Conservation (phyloP, 2,797 vertebrate species). For the Chlorospingus semifuscus region DNA sequence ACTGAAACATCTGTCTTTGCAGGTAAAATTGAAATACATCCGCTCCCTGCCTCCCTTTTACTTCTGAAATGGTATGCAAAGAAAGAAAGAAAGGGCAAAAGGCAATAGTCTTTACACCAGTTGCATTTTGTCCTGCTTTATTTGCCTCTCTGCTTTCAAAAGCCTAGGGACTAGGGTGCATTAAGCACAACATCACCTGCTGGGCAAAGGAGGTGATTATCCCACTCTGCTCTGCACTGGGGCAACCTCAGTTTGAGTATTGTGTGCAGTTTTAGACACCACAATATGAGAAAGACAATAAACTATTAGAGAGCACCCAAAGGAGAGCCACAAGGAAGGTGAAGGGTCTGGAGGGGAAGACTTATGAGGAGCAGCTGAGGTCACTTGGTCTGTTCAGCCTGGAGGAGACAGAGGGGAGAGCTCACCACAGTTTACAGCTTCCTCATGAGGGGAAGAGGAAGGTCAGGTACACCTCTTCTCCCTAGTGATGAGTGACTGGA, state of each 20-base stretch:
- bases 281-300: not conserved
- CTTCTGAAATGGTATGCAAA: not conserved
- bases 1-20: not conserved
- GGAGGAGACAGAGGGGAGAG: not conserved
- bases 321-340: not conserved
- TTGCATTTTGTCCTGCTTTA: not conserved
- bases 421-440: not conserved
- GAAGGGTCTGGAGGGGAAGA: not conserved
- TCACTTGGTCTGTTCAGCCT: not conserved
- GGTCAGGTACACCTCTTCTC: not conserved
- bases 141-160: not conserved
- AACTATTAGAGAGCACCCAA: not conserved
- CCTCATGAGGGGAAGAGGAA: not conserved
- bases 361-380: not conserved
- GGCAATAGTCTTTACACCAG: not conserved
- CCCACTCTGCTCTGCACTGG: not conserved
- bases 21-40: not conserved
- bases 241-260: fast-evolving
- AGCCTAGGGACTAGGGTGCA: not conserved
- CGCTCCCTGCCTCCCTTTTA: not conserved
- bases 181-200: not conserved
- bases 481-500: not conserved
- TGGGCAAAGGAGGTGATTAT: not conserved
- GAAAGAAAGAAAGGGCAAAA: not conserved
- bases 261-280: not conserved